Conservation (phyloP, 2,888 invertebrate genomes). For the Acleris holmiana region DNA sequence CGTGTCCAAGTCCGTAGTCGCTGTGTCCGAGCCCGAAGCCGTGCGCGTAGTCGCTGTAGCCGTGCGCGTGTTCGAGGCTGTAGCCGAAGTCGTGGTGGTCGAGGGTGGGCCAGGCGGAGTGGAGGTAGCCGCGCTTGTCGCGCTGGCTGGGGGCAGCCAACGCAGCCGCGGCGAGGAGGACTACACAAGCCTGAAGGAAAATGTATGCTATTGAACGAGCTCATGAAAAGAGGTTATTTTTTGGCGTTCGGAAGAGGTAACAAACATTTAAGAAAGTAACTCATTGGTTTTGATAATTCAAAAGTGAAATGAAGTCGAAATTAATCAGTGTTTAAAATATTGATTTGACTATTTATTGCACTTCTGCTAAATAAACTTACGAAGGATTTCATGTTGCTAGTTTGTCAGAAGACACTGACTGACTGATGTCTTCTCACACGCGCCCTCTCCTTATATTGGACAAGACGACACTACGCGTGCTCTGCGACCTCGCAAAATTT, state of each 20-base stretch:
- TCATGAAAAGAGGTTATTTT: too few species aligned
- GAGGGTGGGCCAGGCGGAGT: conserved; percentile 29
- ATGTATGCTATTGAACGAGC: conserved; percentile 4
- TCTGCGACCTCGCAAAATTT: conserved; percentile 44
- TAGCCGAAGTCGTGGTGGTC: conserved; percentile 38
- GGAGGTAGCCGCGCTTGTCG: conserved; percentile 53
- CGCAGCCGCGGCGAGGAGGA: conserved; percentile 49
- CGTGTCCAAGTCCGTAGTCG: neutral
- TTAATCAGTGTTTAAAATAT: too few species aligned
- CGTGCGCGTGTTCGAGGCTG: conserved; percentile 32
- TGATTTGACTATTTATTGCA: neutral
- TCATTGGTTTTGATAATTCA: too few species aligned
- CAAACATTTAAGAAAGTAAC: too few species aligned
- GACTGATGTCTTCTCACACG: conserved; percentile 39
- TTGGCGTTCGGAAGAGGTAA: too few species aligned
- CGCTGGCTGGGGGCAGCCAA: conserved; percentile 51
- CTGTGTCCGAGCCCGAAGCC: conserved; percentile 40
- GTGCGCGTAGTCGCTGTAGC: conserved; percentile 33
- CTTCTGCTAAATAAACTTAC: conserved; percentile 45
- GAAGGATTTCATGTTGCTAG: conserved; percentile 51
- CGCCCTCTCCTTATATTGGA: conserved; percentile 44
- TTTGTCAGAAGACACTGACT: conserved; percentile 38
- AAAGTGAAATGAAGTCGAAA: too few species aligned
- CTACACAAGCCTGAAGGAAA: conserved; percentile 48
- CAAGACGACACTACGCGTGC: conserved; percentile 30